These are phyloP conservation scores for Gambusia holbrooki DNA, from an alignment of 2,113 vertebrate genomes.

Conservation along the genomic window DNA sequence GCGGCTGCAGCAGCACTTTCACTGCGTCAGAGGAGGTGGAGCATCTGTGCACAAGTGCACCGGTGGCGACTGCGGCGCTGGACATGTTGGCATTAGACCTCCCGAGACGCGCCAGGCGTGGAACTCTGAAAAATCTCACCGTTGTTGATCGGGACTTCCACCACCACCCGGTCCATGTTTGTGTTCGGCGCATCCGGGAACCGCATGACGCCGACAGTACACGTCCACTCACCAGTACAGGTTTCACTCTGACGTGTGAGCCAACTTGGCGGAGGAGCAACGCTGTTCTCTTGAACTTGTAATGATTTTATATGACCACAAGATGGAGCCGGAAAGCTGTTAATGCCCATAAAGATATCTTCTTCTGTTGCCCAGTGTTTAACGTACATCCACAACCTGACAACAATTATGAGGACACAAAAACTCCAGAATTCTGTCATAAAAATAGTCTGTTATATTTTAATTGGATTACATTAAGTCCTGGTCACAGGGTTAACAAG, in stretches of 20 bases:
- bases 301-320: neutral
- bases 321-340: conserved; percentile 45
- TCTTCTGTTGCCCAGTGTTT: too few relatives aligned
- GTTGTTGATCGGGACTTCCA: conserved; percentile 73
- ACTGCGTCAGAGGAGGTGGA: conserved; percentile 47
- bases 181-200: conserved; percentile 69
- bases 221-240: conserved; percentile 81
- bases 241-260: conserved; percentile 78
- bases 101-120: conserved; percentile 36
- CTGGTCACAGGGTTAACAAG: too few relatives aligned
- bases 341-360: neutral
- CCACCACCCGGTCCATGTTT: conserved; percentile 77
- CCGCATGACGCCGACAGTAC: conserved; percentile 76
- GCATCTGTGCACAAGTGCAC: conserved; percentile 10
- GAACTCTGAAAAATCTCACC: conserved; percentile 63
- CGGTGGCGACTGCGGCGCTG: conserved; percentile 3
- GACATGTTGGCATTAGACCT: conserved; percentile 15
- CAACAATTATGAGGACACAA: too few relatives aligned
- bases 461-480: too few relatives aligned
- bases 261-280: conserved; percentile 73
- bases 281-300: neutral
- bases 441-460: too few relatives aligned
- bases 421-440: too few relatives aligned
- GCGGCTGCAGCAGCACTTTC: conserved; percentile 1
- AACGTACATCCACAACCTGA: too few relatives aligned